Evolutionary conservation across 2,113 vertebrate species (phyloP).

Genomic region (Gallinago media): DNA sequence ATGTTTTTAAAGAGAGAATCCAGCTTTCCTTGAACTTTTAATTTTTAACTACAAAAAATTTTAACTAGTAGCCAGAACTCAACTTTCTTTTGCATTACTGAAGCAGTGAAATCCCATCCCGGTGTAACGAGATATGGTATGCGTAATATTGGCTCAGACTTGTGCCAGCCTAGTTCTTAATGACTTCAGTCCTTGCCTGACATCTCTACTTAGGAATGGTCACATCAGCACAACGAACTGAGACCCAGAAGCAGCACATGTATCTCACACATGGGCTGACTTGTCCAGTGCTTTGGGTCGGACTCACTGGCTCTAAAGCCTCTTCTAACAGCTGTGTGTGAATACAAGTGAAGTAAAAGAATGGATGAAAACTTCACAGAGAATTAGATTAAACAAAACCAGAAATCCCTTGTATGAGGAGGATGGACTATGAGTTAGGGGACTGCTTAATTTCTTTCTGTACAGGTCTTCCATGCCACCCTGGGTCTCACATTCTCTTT

Average conservation of each 20-base stretch:
- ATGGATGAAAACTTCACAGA: not conserved
- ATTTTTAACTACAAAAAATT: not conserved
- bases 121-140: rapidly evolving
- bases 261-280: not conserved
- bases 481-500: not conserved
- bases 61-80: not conserved
- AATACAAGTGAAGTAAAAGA: not conserved
- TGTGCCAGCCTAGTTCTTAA: not conserved
- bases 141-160: not conserved
- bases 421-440: not conserved
- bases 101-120: not conserved
- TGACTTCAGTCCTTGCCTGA: not conserved
- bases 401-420: not conserved
- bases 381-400: not conserved
- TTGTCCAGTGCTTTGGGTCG: not conserved
- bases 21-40: not conserved
- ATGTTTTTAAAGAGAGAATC: not conserved
- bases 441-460: not conserved
- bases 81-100: not conserved
- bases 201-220: not conserved
- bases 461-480: not conserved
- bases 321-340: not conserved
- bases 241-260: not conserved
- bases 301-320: not conserved
- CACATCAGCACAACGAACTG: not conserved